A percentile compares a stretch with the other conserved stretches of the same genome.
These are phyloP conservation scores for Pseudochaenichthys georgianus DNA, from an alignment of 2,797 vertebrate species.

Conservation along the genomic window DNA sequence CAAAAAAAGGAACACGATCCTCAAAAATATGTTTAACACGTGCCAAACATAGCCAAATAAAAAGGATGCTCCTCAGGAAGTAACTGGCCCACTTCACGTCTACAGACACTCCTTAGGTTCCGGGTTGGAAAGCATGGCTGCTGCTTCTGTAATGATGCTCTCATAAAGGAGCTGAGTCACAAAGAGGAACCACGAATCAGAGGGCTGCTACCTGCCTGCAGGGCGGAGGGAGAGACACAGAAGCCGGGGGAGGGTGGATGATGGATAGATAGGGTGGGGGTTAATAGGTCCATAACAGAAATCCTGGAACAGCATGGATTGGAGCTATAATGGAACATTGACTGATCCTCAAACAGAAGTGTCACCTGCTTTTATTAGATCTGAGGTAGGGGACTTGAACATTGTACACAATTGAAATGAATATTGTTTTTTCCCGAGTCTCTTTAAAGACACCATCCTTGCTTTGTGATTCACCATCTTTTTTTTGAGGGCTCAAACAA, in stretches of 20 bases:
- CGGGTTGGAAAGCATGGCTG: conserved; percentile 14
- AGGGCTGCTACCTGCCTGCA: conserved; percentile 84
- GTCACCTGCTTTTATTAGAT: background rate
- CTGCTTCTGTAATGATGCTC: conserved; percentile 53
- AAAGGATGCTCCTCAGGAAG: conserved; percentile 10
- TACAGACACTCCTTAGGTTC: conserved; percentile 19
- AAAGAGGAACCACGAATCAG: conserved; percentile 79
- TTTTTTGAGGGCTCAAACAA: conserved; percentile 3
- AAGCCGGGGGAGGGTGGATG: conserved; percentile 20
- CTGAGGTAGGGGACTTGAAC: background rate
- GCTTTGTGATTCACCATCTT: background rate
- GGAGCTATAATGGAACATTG: conserved; percentile 4
- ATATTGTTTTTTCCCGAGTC: background rate
- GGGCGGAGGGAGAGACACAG: conserved; percentile 62
- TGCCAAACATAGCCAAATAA: background rate
- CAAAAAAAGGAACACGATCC: background rate
- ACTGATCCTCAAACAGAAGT: background rate
- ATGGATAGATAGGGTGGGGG: conserved; percentile 10
- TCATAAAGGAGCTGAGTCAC: conserved; percentile 81
- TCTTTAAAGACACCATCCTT: background rate
- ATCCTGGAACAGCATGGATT: conserved; percentile 55
- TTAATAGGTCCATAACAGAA: conserved; percentile 49
- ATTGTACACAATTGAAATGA: too few relatives aligned
- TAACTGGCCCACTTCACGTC: conserved; percentile 9
- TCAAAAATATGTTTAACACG: background rate